phyloP scores from a whole-genome alignment of 2,113 vertebrate species.

The Neotoma lepida region DNA sequence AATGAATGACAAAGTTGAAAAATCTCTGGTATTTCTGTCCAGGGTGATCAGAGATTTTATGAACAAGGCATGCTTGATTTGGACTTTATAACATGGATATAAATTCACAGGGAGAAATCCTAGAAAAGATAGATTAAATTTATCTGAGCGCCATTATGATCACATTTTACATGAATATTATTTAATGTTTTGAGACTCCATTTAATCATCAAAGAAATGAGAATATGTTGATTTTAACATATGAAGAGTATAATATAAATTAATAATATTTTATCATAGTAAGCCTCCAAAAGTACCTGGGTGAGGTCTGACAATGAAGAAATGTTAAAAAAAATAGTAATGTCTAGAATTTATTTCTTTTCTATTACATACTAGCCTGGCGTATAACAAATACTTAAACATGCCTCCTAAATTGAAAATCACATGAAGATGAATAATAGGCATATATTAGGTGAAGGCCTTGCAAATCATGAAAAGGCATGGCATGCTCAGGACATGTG shows the following conservation, averaged over 20 bases:
- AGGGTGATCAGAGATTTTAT: neutral
- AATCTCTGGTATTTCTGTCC: neutral
- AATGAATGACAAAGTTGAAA: neutral
- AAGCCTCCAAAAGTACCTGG: neutral
- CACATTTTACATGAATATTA: neutral
- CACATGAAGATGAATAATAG: neutral
- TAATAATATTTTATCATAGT: neutral
- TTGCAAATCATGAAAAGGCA: neutral
- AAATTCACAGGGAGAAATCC: neutral
- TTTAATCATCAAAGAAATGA: conserved; percentile 7
- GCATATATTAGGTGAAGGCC: neutral
- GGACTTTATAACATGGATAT: neutral
- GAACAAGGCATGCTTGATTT: neutral
- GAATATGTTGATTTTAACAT: neutral
- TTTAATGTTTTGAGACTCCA: neutral
- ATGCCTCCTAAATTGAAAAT: neutral
- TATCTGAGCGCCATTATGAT: neutral
- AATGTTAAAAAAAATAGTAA: neutral
- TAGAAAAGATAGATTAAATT: neutral
- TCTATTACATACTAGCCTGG: neutral
- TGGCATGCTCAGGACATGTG: neutral
- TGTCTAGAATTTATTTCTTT: neutral
- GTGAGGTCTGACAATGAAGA: neutral
- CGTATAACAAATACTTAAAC: neutral
- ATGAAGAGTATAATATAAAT: neutral